Percentiles rank a stretch among this genome's conserved stretches.
Conservation (phyloP, 1,140 invertebrate species). For the Luehdorfia chinensis region DNA sequence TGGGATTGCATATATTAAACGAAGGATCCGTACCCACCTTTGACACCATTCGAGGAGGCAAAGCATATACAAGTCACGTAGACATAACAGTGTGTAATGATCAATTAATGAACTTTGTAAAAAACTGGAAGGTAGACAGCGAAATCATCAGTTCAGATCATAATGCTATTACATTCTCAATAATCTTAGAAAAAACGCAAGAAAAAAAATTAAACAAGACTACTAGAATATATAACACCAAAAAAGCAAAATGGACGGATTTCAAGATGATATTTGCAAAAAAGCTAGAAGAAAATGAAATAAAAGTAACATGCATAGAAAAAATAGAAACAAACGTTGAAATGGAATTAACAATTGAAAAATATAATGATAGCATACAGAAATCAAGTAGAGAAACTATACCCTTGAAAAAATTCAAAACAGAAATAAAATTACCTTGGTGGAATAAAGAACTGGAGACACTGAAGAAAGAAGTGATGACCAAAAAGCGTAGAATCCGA, state of each 20-base stretch:
- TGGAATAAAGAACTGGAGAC: slow-evolving; percentile 19
- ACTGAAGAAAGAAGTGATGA: slow-evolving; percentile 20
- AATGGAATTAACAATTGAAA: too few species aligned
- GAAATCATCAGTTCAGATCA: slow-evolving; percentile 24
- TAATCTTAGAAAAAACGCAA: not conserved
- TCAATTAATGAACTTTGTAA: slow-evolving; percentile 8
- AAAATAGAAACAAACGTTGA: not conserved
- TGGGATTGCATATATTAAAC: too few species aligned
- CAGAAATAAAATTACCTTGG: slow-evolving; percentile 24
- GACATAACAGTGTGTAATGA: slow-evolving; percentile 19
- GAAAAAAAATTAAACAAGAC: not conserved
- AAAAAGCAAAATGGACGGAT: slow-evolving; percentile 26
- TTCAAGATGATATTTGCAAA: too few species aligned
- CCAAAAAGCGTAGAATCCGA: slow-evolving; percentile 21
- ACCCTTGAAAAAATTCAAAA: too few species aligned
- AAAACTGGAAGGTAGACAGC: slow-evolving; percentile 21
- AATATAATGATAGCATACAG: too few species aligned
- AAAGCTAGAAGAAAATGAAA: not conserved
- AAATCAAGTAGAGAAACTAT: too few species aligned
- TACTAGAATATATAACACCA: slow-evolving; percentile 27
- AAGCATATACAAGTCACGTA: slow-evolving; percentile 18
- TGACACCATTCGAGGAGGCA: slow-evolving; percentile 16
- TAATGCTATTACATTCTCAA: slow-evolving; percentile 14
- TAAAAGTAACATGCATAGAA: not conserved
- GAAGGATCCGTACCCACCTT: slow-evolving; percentile 26